Conservation (phyloP, 2,888 invertebrate species). For the Mayetiola destructor region DNA sequence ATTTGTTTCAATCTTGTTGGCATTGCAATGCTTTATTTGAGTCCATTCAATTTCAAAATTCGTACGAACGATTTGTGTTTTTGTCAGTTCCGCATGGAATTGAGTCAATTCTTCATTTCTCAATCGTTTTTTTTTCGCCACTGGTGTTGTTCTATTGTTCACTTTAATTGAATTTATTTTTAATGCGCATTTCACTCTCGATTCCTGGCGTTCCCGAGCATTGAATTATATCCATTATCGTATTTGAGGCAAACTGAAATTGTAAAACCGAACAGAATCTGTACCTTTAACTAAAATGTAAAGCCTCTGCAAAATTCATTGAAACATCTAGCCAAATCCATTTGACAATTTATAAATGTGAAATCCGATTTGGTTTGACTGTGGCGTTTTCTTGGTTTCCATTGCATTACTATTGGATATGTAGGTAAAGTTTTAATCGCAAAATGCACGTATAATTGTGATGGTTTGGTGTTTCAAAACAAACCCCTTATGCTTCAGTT, state of each 20-base stretch:
- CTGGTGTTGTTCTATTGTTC: background rate
- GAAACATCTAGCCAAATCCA: background rate
- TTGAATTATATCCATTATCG: too few species aligned
- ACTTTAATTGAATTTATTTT: conserved; percentile 12
- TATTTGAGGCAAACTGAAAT: too few species aligned
- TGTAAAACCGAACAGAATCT: too few species aligned
- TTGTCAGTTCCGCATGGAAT: background rate
- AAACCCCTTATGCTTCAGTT: background rate
- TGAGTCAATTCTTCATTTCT: too few species aligned
- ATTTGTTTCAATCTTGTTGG: too few species aligned
- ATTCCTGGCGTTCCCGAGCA: too few species aligned
- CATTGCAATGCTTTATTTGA: background rate
- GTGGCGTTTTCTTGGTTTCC: background rate
- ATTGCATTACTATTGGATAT: background rate
- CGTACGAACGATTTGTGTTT: background rate
- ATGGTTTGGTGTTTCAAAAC: background rate
- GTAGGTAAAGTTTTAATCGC: background rate
- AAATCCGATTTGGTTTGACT: conserved; percentile 12
- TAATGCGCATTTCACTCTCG: conserved; percentile 3
- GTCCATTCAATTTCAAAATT: background rate
- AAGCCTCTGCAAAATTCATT: too few species aligned
- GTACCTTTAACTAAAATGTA: too few species aligned
- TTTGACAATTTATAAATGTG: conserved; percentile 10
- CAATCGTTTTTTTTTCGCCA: background rate
- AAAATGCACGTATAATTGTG: background rate